These are phyloP conservation scores for Gorsachius magnificus DNA, from an alignment of 2,797 vertebrate genomes.

Conservation along the genomic window DNA sequence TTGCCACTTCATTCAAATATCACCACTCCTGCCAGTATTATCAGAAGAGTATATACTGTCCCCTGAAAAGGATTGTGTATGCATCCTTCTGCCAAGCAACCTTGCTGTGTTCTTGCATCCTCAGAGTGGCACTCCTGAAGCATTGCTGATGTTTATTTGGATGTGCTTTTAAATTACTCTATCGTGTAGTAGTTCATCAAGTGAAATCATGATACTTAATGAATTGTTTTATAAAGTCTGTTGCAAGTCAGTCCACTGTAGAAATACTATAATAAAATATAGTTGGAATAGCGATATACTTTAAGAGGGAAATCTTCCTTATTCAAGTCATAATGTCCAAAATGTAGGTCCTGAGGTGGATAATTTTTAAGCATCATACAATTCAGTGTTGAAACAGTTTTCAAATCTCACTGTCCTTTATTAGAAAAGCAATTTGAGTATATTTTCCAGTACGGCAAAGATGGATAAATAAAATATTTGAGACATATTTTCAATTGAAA, in stretches of 20 bases:
- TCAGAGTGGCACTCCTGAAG: neutral
- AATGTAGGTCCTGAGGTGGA: neutral
- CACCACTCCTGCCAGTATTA: neutral
- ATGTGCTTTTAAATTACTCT: neutral
- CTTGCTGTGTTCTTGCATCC: neutral
- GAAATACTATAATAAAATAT: neutral
- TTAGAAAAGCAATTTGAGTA: conserved; percentile 57
- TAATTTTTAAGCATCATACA: neutral
- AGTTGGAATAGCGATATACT: neutral
- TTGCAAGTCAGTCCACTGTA: conserved; percentile 30
- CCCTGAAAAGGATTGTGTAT: neutral
- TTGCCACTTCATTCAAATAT: neutral
- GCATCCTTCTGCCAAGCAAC: neutral
- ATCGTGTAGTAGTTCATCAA: neutral
- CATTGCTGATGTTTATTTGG: neutral
- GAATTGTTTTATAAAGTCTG: conserved; percentile 1
- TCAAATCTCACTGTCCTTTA: conserved; percentile 45
- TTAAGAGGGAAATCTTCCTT: neutral
- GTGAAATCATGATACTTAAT: neutral
- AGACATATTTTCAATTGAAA: conserved; percentile 63
- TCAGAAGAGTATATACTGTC: neutral
- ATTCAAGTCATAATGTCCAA: neutral
- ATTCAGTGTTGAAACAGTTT: conserved; percentile 27
- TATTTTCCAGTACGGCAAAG: conserved; percentile 61
- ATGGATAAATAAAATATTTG: conserved; percentile 60